These are phyloP conservation scores for Chondrilla cf. caribensis DNA, from an alignment of 37 sponge, comb jelly and placozoan species.

Conservation along the genomic window DNA sequence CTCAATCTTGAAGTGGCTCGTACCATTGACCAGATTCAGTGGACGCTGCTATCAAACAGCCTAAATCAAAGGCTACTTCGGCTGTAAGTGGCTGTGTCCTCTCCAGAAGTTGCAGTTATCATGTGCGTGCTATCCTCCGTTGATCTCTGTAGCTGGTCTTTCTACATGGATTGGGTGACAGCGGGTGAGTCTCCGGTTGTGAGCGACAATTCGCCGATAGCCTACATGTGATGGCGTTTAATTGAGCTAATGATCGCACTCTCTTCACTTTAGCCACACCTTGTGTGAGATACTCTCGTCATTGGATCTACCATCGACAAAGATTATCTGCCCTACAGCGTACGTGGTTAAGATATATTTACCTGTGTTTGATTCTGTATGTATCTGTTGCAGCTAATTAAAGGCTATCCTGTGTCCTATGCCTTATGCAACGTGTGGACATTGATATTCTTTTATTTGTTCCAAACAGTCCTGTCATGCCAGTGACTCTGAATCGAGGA, in stretches of 20 bases:
- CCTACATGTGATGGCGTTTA: too few species aligned
- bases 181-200: constrained; percentile 59
- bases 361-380: too few species aligned
- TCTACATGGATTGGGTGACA: constrained; percentile 76
- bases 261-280: constrained; percentile 41
- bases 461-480: constrained; percentile 48
- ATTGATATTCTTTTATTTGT: neutral
- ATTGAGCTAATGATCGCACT: neutral
- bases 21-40: too few species aligned
- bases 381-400: too few species aligned
- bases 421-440: neutral
- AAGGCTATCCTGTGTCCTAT: too few species aligned
- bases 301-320: constrained; percentile 40
- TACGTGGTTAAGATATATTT: constrained; percentile 22
- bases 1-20: too few species aligned
- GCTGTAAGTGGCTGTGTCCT: too few species aligned
- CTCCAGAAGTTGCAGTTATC: too few species aligned
- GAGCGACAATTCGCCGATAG: too few species aligned
- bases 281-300: constrained; percentile 39
- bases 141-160: constrained; percentile 49
- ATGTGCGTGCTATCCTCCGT: too few species aligned
- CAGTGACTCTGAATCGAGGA: constrained; percentile 69
- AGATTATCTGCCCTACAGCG: constrained; percentile 79
- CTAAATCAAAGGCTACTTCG: too few species aligned
- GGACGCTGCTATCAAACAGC: too few species aligned